Evolutionary conservation across 2,113 vertebrate genomes (phyloP).

Genomic region (Numida meleagris): DNA sequence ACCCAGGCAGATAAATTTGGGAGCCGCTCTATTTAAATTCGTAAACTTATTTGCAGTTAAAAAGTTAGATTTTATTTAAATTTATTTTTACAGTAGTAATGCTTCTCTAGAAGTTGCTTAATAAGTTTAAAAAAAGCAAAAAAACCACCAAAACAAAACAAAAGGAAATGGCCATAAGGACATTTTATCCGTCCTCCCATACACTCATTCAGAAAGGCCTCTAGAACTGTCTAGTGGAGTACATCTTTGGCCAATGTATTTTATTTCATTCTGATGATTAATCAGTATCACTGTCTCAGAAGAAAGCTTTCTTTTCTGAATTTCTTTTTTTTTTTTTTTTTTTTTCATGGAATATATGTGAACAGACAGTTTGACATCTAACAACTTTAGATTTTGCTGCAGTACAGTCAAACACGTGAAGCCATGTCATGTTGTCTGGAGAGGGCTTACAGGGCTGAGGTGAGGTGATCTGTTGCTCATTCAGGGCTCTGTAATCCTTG

Average conservation of each 20-base stretch:
- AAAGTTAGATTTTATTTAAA: neutral
- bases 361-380: neutral
- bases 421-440: neutral
- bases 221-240: neutral
- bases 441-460: neutral
- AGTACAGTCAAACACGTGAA: neutral
- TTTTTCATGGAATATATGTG: neutral
- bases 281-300: neutral
- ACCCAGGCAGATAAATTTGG: neutral
- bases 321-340: neutral
- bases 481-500: neutral
- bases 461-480: neutral
- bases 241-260: neutral
- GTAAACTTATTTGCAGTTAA: neutral
- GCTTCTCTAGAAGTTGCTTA: neutral
- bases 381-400: neutral
- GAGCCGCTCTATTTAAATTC: fast-evolving
- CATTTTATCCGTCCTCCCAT: neutral
- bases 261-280: neutral
- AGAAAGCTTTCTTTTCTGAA: neutral
- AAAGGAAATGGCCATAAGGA: neutral
- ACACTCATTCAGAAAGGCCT: neutral
- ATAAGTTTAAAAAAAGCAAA: neutral
- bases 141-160: no score
- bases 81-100: neutral